These are phyloP conservation scores for Basileuterus tristriatus DNA, from an alignment of 2,797 vertebrate genomes.

Conservation along the genomic window DNA sequence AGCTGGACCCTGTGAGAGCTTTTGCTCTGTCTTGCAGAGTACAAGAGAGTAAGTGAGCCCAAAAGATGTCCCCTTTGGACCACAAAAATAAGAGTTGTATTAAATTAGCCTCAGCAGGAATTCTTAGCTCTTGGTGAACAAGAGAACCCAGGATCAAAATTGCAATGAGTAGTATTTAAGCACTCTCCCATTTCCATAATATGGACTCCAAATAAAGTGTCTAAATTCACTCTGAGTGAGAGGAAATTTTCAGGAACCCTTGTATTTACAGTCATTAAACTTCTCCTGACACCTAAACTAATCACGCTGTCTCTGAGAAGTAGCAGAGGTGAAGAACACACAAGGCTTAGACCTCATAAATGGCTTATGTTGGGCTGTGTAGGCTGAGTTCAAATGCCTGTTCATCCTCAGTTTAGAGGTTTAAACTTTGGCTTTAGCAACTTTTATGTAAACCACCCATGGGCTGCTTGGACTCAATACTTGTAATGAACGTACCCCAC, in stretches of 20 bases:
- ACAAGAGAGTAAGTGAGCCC: background rate
- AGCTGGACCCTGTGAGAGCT: background rate
- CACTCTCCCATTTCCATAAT: background rate
- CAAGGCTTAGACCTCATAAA: background rate
- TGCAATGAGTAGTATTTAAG: background rate
- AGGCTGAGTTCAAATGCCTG: background rate
- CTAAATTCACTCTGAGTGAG: background rate
- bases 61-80: background rate
- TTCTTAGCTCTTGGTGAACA: background rate
- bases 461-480: background rate
- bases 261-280: conserved; percentile 17
- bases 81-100: background rate
- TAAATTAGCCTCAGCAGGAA: background rate
- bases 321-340: background rate
- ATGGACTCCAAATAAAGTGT: background rate
- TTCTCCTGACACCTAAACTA: background rate
- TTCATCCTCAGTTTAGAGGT: background rate
- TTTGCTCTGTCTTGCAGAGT: background rate
- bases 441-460: background rate
- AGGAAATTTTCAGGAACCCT: background rate
- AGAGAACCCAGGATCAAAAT: background rate
- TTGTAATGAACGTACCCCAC: background rate
- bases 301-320: background rate
- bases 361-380: background rate
- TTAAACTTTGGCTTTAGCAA: background rate